Evolutionary conservation across 2,797 vertebrate species (phyloP).

Genomic region (Acrocephalus scirpaceus): DNA sequence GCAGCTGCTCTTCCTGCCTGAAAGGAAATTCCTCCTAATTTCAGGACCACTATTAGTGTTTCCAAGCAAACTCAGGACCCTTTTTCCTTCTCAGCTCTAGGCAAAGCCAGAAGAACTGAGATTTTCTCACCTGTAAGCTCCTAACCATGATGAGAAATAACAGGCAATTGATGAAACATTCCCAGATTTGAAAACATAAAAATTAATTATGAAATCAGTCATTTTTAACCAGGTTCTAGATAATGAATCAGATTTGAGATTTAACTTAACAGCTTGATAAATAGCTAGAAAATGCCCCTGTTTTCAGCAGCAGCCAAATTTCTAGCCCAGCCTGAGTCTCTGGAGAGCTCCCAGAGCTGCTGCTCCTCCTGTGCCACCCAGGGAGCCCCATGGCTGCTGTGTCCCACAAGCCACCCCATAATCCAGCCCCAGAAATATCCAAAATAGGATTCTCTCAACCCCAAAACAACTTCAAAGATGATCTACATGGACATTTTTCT

Average conservation of each 20-base stretch:
- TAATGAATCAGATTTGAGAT: background rate
- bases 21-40: background rate
- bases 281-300: background rate
- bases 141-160: background rate
- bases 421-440: background rate
- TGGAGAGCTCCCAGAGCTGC: background rate
- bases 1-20: background rate
- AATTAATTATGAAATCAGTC: background rate
- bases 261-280: background rate
- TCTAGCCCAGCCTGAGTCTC: background rate
- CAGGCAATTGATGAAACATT: background rate
- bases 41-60: background rate
- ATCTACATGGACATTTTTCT: background rate
- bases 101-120: background rate
- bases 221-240: background rate
- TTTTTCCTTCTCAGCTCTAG: background rate
- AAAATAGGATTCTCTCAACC: background rate
- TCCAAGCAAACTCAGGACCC: background rate
- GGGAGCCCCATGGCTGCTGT: background rate
- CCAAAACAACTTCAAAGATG: background rate
- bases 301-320: background rate
- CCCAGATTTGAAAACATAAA: background rate
- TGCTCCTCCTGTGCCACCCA: background rate
- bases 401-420: accelerated
- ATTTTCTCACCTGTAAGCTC: background rate